Evolutionary conservation across 2,113 vertebrate species (phyloP).

Genomic region (Chlorocebus sabaeus): DNA sequence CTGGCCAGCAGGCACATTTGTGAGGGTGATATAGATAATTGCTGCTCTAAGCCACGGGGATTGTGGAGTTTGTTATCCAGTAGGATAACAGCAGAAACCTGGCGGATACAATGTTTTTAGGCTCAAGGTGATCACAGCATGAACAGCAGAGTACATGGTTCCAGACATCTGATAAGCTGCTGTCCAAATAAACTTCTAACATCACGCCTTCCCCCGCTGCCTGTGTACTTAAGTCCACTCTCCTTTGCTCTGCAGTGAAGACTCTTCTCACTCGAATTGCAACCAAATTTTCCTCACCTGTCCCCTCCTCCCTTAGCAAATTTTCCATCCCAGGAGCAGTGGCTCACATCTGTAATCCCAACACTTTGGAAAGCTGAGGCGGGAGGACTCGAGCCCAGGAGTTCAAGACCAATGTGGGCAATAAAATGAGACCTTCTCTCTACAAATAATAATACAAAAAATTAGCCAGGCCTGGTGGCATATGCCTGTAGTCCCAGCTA

Average conservation of each 20-base stretch:
- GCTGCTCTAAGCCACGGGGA: background rate
- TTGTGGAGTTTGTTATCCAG: background rate
- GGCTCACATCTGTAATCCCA: too few species aligned
- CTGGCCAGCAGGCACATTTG: background rate
- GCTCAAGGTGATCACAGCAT: background rate
- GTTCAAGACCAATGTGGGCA: too few species aligned
- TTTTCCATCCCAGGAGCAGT: background rate
- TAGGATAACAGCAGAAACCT: background rate
- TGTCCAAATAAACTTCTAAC: background rate
- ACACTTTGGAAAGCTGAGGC: too few species aligned
- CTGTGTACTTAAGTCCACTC: background rate
- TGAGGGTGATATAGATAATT: background rate
- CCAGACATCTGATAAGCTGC: background rate
- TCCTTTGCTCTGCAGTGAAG: background rate
- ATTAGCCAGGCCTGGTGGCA: too few species aligned
- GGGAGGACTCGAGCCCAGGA: too few species aligned
- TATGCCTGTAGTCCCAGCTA: too few species aligned
- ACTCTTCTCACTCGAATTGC: background rate
- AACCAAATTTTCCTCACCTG: background rate
- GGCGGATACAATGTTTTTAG: background rate
- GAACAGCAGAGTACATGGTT: background rate
- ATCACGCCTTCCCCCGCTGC: background rate
- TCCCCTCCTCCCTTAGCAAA: background rate
- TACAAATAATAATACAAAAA: too few species aligned
- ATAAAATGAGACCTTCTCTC: too few species aligned